Percentiles rank a stretch among this genome's conserved stretches.
phyloP scores from a whole-genome alignment of 2,888 invertebrate species.

The Tipula unca region DNA sequence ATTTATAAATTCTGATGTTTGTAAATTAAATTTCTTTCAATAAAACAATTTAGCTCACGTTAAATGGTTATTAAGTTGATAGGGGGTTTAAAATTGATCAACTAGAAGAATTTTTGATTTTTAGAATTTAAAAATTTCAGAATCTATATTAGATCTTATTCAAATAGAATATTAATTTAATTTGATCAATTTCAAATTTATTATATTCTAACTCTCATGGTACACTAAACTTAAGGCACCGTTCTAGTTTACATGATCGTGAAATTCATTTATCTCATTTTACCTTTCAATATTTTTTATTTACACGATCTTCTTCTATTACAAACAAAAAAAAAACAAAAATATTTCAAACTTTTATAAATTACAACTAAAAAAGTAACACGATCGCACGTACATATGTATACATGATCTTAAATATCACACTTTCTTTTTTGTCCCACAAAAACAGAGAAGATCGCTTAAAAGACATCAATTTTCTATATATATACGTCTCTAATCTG shows the following conservation, averaged over 20 bases:
- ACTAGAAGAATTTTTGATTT: no score
- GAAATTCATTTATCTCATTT: not conserved
- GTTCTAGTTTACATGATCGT: not conserved
- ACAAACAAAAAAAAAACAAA: not conserved
- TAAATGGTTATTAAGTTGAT: no score
- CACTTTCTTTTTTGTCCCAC: not conserved
- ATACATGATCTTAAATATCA: not conserved
- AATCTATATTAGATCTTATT: no score
- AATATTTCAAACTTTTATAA: not conserved
- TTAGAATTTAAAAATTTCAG: no score
- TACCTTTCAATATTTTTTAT: not conserved
- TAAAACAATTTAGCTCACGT: no score
- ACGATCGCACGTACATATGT: not conserved
- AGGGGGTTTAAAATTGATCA: no score
- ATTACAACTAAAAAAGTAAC: not conserved
- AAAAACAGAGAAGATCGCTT: not conserved
- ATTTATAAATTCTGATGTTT: no score
- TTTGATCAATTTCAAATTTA: no score
- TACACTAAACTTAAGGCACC: not conserved
- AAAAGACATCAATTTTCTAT: not conserved
- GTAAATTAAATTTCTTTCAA: no score
- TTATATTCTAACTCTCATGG: no score
- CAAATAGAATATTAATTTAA: no score
- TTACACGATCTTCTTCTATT: not conserved
- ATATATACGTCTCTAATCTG: not conserved